Evolutionary conservation across 2,888 invertebrate species (phyloP).

Genomic region (Pseudococcus longispinus): DNA sequence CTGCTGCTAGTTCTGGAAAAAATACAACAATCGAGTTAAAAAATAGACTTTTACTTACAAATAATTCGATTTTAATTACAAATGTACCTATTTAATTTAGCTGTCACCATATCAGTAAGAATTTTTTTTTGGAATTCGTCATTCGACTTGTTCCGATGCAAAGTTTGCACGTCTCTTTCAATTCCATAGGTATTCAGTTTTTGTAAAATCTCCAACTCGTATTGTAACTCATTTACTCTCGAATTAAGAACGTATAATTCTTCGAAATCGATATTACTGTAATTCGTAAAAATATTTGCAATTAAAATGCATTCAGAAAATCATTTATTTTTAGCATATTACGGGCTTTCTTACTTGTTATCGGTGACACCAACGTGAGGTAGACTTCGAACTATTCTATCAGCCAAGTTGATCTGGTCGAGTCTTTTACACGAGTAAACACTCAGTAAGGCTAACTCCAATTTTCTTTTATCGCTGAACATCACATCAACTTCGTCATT

Average conservation of each 20-base stretch:
- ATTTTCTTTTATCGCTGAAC: conserved; percentile 47
- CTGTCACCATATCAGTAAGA: conserved; percentile 35
- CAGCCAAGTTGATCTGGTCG: conserved; percentile 36
- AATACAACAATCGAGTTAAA: not conserved
- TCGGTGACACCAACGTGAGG: conserved; percentile 45
- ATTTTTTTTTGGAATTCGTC: conserved; percentile 45
- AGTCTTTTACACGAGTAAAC: conserved; percentile 48
- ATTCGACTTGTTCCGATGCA: not conserved
- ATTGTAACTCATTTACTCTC: conserved; percentile 42
- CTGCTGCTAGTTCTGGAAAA: not conserved
- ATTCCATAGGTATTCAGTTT: conserved; percentile 32
- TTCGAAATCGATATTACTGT: conserved; percentile 46
- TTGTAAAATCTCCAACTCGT: conserved; percentile 42
- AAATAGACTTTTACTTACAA: not conserved
- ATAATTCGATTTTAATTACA: not conserved
- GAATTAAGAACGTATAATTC: conserved; percentile 46
- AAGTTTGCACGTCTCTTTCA: not conserved
- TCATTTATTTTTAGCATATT: not conserved
- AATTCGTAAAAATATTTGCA: not conserved
- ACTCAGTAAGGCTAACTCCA: conserved; percentile 36
- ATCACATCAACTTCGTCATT: conserved; percentile 38
- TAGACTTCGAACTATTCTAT: conserved; percentile 26
- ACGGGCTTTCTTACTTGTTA: conserved; percentile 38
- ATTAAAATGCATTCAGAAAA: not conserved
- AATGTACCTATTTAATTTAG: conserved; percentile 37